These are phyloP conservation scores for Alcedo quadribrachys DNA, from an alignment of 2,797 vertebrate genomes.

Conservation along the genomic window DNA sequence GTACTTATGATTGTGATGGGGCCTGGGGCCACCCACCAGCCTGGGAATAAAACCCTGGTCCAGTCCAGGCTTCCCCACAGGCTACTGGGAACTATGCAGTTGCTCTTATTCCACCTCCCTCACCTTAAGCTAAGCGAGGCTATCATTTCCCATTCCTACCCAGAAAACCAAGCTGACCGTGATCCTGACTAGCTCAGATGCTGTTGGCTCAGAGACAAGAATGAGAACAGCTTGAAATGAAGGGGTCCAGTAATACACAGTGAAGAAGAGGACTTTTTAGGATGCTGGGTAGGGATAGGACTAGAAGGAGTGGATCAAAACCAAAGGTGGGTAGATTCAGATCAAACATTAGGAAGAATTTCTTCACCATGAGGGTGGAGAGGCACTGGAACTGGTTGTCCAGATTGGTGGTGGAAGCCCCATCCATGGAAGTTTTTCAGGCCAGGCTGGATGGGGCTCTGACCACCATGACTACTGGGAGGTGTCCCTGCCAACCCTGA, in stretches of 20 bases:
- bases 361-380: no score
- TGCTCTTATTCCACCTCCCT: background rate
- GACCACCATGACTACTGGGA: no score
- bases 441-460: no score
- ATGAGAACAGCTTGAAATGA: background rate
- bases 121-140: background rate
- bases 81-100: background rate
- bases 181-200: background rate
- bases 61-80: background rate
- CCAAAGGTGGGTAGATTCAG: no score
- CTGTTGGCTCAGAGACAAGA: background rate
- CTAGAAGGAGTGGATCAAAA: no score
- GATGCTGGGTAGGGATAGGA: no score
- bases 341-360: no score
- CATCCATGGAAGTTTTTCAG: no score
- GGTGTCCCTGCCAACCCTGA: no score
- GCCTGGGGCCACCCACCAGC: background rate
- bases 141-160: background rate
- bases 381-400: no score
- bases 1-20: background rate
- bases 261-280: background rate
- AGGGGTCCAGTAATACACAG: background rate
- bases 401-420: no score
- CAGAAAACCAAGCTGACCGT: background rate
- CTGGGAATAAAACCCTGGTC: background rate